Evolutionary conservation across 2,797 vertebrate species (phyloP), one percentile per base, ranked within the genome.

Genomic region (Linurgus olivaceus): DNA sequence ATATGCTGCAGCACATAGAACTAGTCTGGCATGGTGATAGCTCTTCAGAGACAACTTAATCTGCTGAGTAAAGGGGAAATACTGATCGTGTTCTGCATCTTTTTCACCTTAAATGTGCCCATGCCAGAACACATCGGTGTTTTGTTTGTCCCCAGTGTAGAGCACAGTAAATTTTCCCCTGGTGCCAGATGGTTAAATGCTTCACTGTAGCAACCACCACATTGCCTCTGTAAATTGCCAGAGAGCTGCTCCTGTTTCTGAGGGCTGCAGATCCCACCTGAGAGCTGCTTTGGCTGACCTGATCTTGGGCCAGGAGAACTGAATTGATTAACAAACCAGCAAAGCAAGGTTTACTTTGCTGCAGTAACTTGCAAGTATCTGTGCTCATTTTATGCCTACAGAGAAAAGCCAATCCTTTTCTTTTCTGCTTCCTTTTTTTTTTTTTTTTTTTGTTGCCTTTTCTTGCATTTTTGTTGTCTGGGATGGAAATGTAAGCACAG

Each of bases 241-340:
- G 37, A 51, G 75, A 48, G 28, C 55, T 24, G 15, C n/a, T 42
- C n/a, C 54, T 82, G 51, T 47, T 10, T 17, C 54, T 44, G 28
- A 25, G 40, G 47, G 25, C 44, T 88, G 88, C 62, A 61, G 44
- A 40, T 92, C 73, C 26, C 38, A 17, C 7, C 10, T 66, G 54
- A 81, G 54, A 90, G 25, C 28, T 50, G 65, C 58, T 71, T 77
- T 88, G 66, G 33, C 50, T 88, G 62, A 50, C 45, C 54, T 85
- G 1, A 55, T 90, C 71, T 61, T 88, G 57, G 58, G 33, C 37
- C 62, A 72, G 65, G 35, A 89, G 58, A 80, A 50, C 6, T 23
- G 15, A 75, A 84, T 48, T 66, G 67, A 72, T 81, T 61, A 73
- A 81, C 80, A 88, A 68, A 84, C 38, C 31, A 88, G 78, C 25